A percentile compares a stretch with the other conserved stretches of the same genome.
Evolutionary conservation across 2,888 invertebrate species (phyloP).

Genomic region (Sarcophaga variegata): DNA sequence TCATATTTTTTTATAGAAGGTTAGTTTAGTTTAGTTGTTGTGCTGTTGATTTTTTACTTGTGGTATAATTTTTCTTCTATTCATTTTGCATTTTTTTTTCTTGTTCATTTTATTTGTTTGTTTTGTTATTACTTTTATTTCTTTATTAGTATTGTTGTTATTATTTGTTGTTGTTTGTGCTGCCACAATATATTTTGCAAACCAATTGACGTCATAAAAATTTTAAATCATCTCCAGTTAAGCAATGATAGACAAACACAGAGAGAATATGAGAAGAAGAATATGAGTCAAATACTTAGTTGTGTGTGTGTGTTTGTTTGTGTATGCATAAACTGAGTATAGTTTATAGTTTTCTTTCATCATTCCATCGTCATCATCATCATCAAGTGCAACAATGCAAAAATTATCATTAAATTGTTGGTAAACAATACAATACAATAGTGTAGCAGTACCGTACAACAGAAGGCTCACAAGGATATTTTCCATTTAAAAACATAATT

Average conservation of each 20-base stretch:
- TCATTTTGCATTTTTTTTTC: not conserved
- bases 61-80: not conserved
- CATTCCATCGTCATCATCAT: not conserved
- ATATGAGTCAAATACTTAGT: not conserved
- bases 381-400: not conserved
- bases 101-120: not conserved
- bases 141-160: not conserved
- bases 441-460: not conserved
- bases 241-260: not conserved
- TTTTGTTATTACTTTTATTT: not conserved
- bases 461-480: not conserved
- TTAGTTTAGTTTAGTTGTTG: constrained; percentile 43
- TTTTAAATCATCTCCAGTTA: not conserved
- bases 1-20: constrained; percentile 13
- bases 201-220: constrained; percentile 58
- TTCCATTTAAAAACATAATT: not conserved
- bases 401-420: not conserved
- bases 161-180: not conserved
- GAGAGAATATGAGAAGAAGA: not conserved
- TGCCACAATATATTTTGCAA: not conserved
- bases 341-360: not conserved
- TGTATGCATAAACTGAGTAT: not conserved
- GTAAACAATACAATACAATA: not conserved
- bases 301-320: not conserved
- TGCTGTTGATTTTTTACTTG: constrained; percentile 44